Percentiles rank a stretch among this genome's conserved stretches.
These are phyloP conservation scores for Proteles cristata DNA, from an alignment of 2,113 vertebrate species.

Conservation along the genomic window DNA sequence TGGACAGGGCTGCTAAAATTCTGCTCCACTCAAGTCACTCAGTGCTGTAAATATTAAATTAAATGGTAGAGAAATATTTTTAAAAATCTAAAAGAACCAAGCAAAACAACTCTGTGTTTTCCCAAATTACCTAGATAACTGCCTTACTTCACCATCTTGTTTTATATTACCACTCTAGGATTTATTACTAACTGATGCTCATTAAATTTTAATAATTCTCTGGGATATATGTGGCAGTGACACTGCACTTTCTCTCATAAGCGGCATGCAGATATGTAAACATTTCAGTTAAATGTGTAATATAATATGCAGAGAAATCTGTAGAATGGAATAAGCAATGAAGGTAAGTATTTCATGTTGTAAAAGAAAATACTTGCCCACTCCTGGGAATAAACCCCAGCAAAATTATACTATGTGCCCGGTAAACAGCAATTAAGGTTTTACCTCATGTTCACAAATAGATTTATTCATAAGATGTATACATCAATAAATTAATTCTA, in stretches of 20 bases:
- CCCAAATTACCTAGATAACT: conserved; percentile 48
- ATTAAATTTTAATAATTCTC: conserved; percentile 59
- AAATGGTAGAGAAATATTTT: neutral
- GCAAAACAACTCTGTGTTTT: conserved; percentile 20
- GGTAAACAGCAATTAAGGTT: conserved; percentile 48
- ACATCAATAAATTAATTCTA: conserved; percentile 65
- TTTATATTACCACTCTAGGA: conserved; percentile 19
- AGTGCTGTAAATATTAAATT: conserved; percentile 25
- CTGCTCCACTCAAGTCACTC: conserved; percentile 12
- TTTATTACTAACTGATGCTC: conserved; percentile 50
- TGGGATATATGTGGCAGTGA: neutral
- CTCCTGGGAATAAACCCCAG: neutral
- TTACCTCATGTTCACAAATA: conserved; percentile 43
- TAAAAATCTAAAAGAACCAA: neutral
- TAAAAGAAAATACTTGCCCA: conserved; percentile 57
- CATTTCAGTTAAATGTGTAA: conserved; percentile 42
- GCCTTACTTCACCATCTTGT: conserved; percentile 37
- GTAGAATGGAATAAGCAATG: neutral
- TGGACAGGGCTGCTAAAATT: conserved; percentile 35
- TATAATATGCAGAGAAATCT: conserved; percentile 50
- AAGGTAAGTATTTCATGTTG: neutral
- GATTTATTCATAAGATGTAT: conserved; percentile 48
- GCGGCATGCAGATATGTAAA: neutral
- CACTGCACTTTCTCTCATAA: neutral
- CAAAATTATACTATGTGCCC: conserved; percentile 1